Base-by-base conservation (phyloP, 2,113 vertebrate species). In the Scortum barcoo region DNA sequence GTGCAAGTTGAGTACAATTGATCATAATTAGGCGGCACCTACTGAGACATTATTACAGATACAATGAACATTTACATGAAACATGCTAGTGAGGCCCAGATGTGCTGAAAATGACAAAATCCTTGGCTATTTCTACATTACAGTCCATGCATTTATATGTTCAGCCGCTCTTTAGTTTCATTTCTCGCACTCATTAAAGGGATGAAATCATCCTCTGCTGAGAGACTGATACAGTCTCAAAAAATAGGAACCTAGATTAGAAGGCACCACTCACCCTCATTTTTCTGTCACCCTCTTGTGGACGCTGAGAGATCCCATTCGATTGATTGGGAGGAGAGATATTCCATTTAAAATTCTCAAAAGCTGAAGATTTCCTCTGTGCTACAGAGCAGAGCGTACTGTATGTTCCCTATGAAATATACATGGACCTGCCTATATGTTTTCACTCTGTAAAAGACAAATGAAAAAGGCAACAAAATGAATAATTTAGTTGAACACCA, bases 401-500 rank as follows among this genome's bases (percentile, higher is more conserved):
- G 36, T 24, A 56, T 42, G 68, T 26, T 24, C 50, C 40, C 33
- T 33, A 0, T 85, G 50, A 89, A 78, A 86, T 76, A 60, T 72
- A 83, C 26, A 81, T 72, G 20, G 7, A 22, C 16, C 54, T 44
- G 26, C 7, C 51, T 61, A 46, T 13, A 57, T 63, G 13, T 28
- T n/a, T n/a, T 68, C n/a, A 36, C 30, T 12, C 26, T 83, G 2
- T 56, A 46, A 58, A 80, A 63, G 44, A 72, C 36, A 78, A 80
- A 24, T 22, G 12, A 22, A 76, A 80, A 60, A 54, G 22, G 22
- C 51, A 71, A 60, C 68, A 12, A 62, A 72, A 81, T 87, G 2
- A 85, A 90, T 78, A 56, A 84, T 87, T 83, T 22, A 70, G 28
- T 63, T 36, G 19, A 61, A 76, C 0, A 56, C 16, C n/a, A 48